Percentiles rank a stretch among this genome's conserved stretches.
phyloP scores from a whole-genome alignment of 2,113 vertebrate species.

The Pseudopipra pipra region DNA sequence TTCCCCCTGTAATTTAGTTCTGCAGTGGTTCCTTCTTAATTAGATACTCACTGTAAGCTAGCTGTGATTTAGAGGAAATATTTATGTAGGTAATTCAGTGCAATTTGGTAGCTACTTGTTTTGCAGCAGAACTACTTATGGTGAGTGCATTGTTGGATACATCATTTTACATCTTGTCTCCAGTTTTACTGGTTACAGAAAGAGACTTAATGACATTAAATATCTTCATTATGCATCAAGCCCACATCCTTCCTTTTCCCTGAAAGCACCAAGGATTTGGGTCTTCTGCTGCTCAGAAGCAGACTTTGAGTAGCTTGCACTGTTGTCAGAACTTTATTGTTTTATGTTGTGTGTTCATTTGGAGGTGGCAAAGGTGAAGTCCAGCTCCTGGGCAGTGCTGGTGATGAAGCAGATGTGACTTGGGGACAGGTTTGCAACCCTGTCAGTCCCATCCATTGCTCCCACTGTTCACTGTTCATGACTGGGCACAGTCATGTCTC shows the following conservation, averaged over 20 bases:
- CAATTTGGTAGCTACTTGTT: neutral
- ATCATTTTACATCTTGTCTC: neutral
- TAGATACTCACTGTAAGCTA: neutral
- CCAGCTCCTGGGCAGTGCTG: neutral
- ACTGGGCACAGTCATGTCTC: neutral
- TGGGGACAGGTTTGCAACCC: neutral
- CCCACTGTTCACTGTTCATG: neutral
- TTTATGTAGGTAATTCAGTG: neutral
- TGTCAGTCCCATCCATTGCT: neutral
- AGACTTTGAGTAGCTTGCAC: neutral
- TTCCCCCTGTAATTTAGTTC: neutral
- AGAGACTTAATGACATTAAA: neutral
- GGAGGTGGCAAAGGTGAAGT: neutral
- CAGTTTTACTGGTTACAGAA: neutral
- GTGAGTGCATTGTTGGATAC: neutral
- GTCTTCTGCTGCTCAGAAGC: neutral
- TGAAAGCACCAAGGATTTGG: neutral
- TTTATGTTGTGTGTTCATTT: neutral
- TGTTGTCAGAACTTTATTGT: neutral
- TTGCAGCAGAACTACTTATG: neutral
- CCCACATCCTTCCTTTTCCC: neutral
- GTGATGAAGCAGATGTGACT: neutral
- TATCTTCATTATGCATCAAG: neutral
- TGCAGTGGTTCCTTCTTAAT: neutral
- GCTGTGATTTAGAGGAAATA: neutral